Base-by-base conservation (phyloP, 1,140 invertebrate species). In the Gonioctena quinquepunctata region DNA sequence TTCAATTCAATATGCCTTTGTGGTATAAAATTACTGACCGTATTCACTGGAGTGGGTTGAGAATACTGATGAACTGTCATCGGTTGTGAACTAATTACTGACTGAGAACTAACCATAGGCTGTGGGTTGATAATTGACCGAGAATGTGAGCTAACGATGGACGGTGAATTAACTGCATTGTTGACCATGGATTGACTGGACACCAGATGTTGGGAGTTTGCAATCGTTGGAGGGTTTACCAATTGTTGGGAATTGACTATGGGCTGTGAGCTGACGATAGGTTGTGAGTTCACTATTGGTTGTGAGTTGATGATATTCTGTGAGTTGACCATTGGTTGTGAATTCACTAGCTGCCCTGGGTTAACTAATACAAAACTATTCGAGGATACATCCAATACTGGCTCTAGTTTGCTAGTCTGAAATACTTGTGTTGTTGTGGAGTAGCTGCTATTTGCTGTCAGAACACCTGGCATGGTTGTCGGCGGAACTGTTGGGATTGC, bases 391-490 rank as follows among this genome's bases (percentile, higher is more conserved):
- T 93, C 91, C 1, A 93, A 88, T 66, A 93, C 89, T 0, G 92
- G 92, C 78, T 93, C 91, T 81, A 93, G 89, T 82, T 93, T 94
- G 69, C 91, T 92, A 0, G 92, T 91, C 85, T 93, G 92, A 79
- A 92, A 92, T 28, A 92, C 90, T 84, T 94, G 92, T 0, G 92
- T 94, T 3, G 92, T 93, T 49, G 92, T 91, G 25, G 89, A 91
- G 80, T 92, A 93, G 80, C 91, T 93, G 74, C 91, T 92, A 76
- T 90, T 90, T 74, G 90, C 89, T 25, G 91, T 90, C 6, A 93
- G 82, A 8, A 93, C 90, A 52, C 92, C 91, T 59, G 91, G 91
- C 82, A 93, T 89, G 3, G 90, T 88, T 2, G 90, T 91, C 7
- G 92, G 89, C 23, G 88, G 79, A 93, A 93, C 74, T 93, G 92